These are phyloP conservation scores for Elgaria multicarinata DNA, from an alignment of 2,113 vertebrate genomes.

Conservation along the genomic window DNA sequence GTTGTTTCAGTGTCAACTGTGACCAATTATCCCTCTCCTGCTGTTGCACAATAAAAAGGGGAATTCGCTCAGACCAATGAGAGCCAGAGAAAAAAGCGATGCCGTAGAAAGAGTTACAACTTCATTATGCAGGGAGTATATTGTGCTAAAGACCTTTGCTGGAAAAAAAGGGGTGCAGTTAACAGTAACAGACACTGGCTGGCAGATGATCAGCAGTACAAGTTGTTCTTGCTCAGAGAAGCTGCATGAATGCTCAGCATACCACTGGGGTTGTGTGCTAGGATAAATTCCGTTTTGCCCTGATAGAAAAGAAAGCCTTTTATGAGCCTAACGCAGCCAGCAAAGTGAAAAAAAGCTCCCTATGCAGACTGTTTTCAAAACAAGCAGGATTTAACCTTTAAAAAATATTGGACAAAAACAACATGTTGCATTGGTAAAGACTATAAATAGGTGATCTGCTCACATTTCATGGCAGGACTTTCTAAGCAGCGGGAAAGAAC, in stretches of 20 bases:
- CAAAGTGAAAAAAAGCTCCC: background rate
- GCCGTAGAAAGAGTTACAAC: background rate
- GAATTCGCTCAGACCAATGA: background rate
- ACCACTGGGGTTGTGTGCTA: background rate
- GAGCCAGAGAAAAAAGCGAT: background rate
- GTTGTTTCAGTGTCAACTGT: background rate
- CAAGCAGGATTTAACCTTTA: background rate
- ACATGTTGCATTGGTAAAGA: background rate
- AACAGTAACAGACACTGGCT: conserved; percentile 24
- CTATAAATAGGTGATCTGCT: background rate
- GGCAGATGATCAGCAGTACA: conserved; percentile 19
- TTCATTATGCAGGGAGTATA: background rate
- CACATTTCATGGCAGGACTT: background rate
- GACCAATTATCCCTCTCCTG: background rate
- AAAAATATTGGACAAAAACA: conserved; percentile 18
- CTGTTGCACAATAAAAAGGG: background rate
- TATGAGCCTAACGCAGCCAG: background rate
- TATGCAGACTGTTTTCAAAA: background rate
- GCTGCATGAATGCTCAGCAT: background rate
- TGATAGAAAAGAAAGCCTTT: background rate
- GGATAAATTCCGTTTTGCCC: background rate
- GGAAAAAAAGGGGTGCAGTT: background rate
- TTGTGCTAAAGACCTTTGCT: background rate
- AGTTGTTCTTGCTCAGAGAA: background rate
- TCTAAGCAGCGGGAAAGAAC: conserved; percentile 3